Conservation (phyloP, 2,797 vertebrate genomes). For the Arremon brunneinucha region DNA sequence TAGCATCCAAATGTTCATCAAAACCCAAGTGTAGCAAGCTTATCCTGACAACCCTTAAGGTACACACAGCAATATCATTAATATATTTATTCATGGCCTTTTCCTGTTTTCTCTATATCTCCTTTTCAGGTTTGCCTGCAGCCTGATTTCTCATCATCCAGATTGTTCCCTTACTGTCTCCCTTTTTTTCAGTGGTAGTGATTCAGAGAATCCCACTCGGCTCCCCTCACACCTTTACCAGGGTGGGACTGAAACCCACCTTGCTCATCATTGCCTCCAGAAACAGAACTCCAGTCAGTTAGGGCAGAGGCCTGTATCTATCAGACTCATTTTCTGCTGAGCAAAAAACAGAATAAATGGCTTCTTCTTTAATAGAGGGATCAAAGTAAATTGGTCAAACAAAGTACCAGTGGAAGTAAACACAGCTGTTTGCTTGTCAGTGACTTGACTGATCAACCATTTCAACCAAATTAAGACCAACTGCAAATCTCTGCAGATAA, state of each 20-base stretch:
- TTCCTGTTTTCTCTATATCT: background rate
- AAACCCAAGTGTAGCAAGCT: background rate
- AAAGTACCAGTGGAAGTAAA: conserved; percentile 4
- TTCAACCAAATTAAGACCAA: conserved; percentile 12
- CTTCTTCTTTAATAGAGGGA: background rate
- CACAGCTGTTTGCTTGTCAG: background rate
- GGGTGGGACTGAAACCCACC: background rate
- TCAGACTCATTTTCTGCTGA: background rate
- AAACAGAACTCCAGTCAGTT: background rate
- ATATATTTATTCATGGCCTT: background rate
- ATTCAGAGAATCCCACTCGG: background rate
- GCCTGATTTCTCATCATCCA: background rate
- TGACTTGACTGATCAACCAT: conserved; percentile 3
- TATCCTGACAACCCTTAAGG: background rate
- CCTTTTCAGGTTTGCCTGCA: background rate
- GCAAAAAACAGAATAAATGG: background rate
- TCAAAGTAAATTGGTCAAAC: conserved; percentile 34
- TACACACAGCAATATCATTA: background rate
- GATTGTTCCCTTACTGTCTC: background rate
- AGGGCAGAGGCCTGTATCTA: background rate
- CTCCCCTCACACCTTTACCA: background rate
- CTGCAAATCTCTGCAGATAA: background rate
- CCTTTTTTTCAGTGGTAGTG: background rate
- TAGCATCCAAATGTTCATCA: background rate
- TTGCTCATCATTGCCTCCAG: background rate